Base-by-base conservation (phyloP, 2,797 vertebrate species). In the Natrix natrix region DNA sequence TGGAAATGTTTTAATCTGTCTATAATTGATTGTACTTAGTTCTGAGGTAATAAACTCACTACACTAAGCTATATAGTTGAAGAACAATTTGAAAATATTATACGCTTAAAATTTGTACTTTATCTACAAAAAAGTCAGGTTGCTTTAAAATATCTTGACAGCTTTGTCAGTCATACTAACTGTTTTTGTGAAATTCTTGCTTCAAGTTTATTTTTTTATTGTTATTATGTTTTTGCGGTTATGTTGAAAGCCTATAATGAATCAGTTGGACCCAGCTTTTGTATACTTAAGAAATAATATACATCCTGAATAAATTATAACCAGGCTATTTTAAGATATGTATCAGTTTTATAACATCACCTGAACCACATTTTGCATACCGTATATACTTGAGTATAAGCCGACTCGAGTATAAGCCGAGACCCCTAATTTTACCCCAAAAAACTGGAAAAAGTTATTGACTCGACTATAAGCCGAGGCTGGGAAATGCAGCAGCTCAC, bases 1-100 rank as follows among this genome's bases (percentile, higher is more conserved):
- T 22, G 43, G 92, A 94, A 96, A 86, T 95, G 59, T 95, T 95
- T 93, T 96, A 4, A 55, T 94, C 61, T 95, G 87, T 88, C 63
- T 91, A 94, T 93, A 94, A 95, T 88, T 91, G 93, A 90, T 95
- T 56, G 94, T 8, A 87, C 89, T 78, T 92, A 56, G 20, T 96
- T 96, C 91, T 92, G 91, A 93, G 92, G 93, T 87, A 96, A 87
- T 90, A 57, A 93, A 59, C n/a, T 54, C 22, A 89, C 14, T 52
- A 8, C 32, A 10, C 54, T n/a, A 78, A 69, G 28, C 16, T 93
- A 4, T 20, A 28, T 13, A 66, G 52, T 26, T 90, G 60, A 43
- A 56, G 26, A 54, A 54, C 32, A 83, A 61, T 60, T n/a, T 66
- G 92, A 63, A 92, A 32, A 90, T 55, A 55, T 55, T 55, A 55